Percentiles rank a stretch among this genome's conserved stretches.
phyloP scores from a whole-genome alignment of 1,140 invertebrate species.

The Trichonephila clavata region DNA sequence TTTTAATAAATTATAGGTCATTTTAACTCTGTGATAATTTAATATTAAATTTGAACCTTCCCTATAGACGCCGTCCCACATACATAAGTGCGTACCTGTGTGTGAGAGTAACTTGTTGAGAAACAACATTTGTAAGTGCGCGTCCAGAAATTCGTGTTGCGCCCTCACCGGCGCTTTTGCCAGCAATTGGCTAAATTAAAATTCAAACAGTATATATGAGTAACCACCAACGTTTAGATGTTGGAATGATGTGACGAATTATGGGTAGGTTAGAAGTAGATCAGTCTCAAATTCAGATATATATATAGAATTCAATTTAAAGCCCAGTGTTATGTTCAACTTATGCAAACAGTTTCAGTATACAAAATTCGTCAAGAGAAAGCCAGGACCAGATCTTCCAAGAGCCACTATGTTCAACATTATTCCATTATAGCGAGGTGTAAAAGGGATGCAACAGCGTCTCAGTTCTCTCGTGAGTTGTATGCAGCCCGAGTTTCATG shows the following conservation, averaged over 20 bases:
- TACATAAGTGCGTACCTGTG: too few relatives aligned
- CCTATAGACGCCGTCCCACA: too few relatives aligned
- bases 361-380: background rate
- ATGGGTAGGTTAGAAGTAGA: constrained; percentile 1
- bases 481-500: background rate
- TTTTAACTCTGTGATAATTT: too few relatives aligned
- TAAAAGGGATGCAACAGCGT: constrained; percentile 31
- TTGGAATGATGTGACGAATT: background rate
- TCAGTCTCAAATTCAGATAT: constrained; percentile 18
- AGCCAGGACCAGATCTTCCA: background rate
- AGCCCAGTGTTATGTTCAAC: background rate
- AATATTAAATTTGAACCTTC: too few relatives aligned
- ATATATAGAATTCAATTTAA: constrained; percentile 33
- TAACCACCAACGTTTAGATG: constrained; percentile 11
- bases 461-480: background rate
- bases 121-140: too few relatives aligned
- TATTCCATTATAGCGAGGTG: background rate
- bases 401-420: background rate
- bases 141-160: too few relatives aligned
- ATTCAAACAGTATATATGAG: background rate
- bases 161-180: background rate
- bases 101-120: too few relatives aligned
- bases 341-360: constrained; percentile 44
- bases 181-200: background rate
- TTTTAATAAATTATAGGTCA: too few relatives aligned